Base-by-base conservation (phyloP, 2,113 vertebrate genomes). In the Castor canadensis region DNA sequence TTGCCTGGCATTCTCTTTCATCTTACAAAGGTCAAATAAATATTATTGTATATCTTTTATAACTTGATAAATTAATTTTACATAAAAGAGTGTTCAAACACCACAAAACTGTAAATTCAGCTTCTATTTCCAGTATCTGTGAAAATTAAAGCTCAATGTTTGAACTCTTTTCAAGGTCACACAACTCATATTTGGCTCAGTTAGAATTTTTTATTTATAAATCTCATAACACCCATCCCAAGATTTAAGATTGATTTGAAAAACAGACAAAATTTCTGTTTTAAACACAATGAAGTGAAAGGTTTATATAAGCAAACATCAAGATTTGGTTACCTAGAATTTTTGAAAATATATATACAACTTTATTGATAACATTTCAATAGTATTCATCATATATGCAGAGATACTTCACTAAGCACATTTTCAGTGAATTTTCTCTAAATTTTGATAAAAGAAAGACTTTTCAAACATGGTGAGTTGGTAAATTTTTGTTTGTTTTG, bases 1-100 rank as follows among this genome's bases (percentile, higher is more conserved):
- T 93, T 60, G 26, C 17, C 30, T 76, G 5, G 28, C n/a, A 60
- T 76, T 56, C 47, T 38, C 32, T 94, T 81, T 80, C 32, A 82
- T 58, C 22, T 85, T 45, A 64, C 49, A 94, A 69, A 88, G 38
- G 66, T 20, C 94, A 77, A 76, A 80, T 86, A 81, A 82, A 58
- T 60, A 43, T 3, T 24, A 15, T 52, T 72, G 28, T 56, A 45
- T 73, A 7, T 62, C n/a, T 60, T 6, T 67, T 85, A 40, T 60
- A 58, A 30, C 24, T n/a, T 64, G 72, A 76, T 85, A 71, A 73
- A 45, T 52, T 90, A 67, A 95, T 89, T 83, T 19, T 8, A 62
- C 47, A 40, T 64, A 35, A 83, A 9, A 32, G 5, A 82, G 30
- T 35, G 26, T 35, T 45, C 47, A 26, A 32, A 28, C 47, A 5